Percentiles rank a stretch among this genome's conserved stretches.
phyloP scores from a whole-genome alignment of 2,797 vertebrate species.

The Crypturellus tataupa region DNA sequence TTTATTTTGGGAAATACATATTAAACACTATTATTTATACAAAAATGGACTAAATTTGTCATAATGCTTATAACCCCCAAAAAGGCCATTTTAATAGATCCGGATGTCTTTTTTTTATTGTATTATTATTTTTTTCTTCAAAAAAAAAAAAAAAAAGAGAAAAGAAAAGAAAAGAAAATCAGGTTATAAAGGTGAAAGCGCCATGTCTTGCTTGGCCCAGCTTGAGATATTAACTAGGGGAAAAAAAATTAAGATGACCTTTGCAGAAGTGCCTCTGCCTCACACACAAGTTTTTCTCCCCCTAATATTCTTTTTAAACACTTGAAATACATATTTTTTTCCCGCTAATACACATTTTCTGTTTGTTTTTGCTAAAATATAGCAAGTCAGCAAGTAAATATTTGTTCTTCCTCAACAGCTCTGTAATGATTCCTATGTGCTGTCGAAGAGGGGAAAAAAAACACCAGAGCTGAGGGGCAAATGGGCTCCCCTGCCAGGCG shows the following conservation, averaged over 20 bases:
- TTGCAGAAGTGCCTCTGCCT: slow-evolving; percentile 73
- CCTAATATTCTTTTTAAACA: slow-evolving; percentile 45
- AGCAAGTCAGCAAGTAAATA: slow-evolving; percentile 80
- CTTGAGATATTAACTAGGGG: slow-evolving; percentile 42
- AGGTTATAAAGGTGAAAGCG: slow-evolving; percentile 75
- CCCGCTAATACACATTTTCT: slow-evolving; percentile 60
- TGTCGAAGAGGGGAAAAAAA: neutral
- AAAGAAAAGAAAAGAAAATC: neutral
- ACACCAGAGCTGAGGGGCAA: neutral
- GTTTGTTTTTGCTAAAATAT: slow-evolving; percentile 81
- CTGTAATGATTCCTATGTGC: neutral
- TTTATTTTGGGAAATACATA: slow-evolving; percentile 98
- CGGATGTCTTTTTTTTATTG: slow-evolving; percentile 42
- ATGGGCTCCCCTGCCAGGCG: neutral
- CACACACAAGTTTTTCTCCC: slow-evolving; percentile 47
- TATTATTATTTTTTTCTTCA: slow-evolving; percentile 32
- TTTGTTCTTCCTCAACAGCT: slow-evolving; percentile 46
- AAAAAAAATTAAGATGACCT: slow-evolving; percentile 46
- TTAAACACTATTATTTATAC: slow-evolving; percentile 93
- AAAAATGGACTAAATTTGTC: slow-evolving; percentile 86
- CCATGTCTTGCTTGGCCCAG: slow-evolving; percentile 56
- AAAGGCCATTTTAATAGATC: slow-evolving; percentile 83
- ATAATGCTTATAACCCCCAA: slow-evolving; percentile 89
- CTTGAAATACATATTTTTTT: slow-evolving; percentile 66
- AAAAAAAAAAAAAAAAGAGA: neutral